phyloP scores from a whole-genome alignment of 2,797 vertebrate species.

The Acrocephalus scirpaceus region DNA sequence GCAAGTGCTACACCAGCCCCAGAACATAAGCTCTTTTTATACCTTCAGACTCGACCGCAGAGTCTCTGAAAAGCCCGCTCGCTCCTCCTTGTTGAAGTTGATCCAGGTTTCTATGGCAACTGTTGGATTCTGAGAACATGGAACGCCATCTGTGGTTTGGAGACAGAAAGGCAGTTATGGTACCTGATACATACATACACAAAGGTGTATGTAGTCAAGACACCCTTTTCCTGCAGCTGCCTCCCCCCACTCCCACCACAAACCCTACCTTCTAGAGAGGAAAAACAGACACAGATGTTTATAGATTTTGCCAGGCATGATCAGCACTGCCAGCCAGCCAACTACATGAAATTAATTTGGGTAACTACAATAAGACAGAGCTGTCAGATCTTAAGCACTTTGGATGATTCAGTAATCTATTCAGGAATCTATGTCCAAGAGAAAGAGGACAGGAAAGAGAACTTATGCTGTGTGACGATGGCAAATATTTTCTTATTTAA shows the following conservation, averaged over 20 bases:
- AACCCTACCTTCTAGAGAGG: neutral
- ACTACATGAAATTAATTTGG: neutral
- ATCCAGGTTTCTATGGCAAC: constrained; percentile 94
- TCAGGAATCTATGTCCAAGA: neutral
- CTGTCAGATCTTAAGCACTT: neutral
- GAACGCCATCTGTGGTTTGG: constrained; percentile 89
- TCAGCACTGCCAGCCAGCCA: neutral
- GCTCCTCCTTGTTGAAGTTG: constrained; percentile 96
- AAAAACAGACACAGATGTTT: neutral
- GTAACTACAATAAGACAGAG: neutral
- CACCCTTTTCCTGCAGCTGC: neutral
- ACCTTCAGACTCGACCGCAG: constrained; percentile 94
- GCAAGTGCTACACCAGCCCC: neutral
- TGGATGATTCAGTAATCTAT: neutral
- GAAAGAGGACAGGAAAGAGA: neutral
- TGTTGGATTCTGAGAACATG: constrained; percentile 93
- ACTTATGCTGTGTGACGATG: accelerated
- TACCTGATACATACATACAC: neutral
- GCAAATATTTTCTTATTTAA: neutral
- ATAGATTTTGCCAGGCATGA: neutral
- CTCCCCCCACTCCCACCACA: neutral
- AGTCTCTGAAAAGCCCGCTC: constrained; percentile 88
- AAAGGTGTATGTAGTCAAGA: neutral
- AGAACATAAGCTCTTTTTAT: neutral
- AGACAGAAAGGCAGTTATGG: constrained; percentile 41